Percentiles rank a stretch among this genome's conserved stretches.
phyloP scores from a whole-genome alignment of 2,888 invertebrate species.

The Hydrotaea diabolus region DNA sequence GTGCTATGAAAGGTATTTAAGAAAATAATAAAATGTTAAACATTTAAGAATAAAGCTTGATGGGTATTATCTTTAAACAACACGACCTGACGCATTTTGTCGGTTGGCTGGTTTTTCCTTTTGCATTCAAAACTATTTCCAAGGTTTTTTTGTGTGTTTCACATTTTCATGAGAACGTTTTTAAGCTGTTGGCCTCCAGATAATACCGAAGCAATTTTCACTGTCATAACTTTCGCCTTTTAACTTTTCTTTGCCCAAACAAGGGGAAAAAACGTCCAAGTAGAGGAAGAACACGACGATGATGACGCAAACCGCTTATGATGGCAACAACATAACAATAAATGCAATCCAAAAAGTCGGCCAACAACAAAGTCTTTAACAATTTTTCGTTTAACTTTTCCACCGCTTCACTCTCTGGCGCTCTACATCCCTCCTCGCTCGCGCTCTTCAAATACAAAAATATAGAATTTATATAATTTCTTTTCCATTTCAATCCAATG shows the following conservation, averaged over 20 bases:
- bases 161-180: not conserved
- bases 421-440: not conserved
- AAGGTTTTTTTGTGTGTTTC: not conserved
- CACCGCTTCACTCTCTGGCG: not conserved
- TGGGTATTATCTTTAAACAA: not conserved
- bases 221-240: constrained; percentile 67
- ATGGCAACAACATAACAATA: constrained; percentile 66
- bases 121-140: not conserved
- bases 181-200: constrained; percentile 50
- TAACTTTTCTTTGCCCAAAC: not conserved
- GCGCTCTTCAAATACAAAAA: constrained; percentile 10
- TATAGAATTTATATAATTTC: constrained; percentile 57
- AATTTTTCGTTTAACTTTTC: not conserved
- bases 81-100: not conserved
- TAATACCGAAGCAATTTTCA: constrained; percentile 63
- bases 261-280: not conserved
- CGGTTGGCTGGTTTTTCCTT: not conserved
- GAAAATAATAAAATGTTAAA: not conserved
- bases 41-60: not conserved
- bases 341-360: constrained; percentile 65
- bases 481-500: constrained; percentile 6
- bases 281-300: not conserved
- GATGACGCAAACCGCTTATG: constrained; percentile 47
- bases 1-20: not conserved
- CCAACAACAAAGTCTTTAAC: constrained; percentile 58